A percentile compares a stretch with the other conserved stretches of the same genome.
Conservation (phyloP, 2,113 vertebrate species). For the Felis chaus region DNA sequence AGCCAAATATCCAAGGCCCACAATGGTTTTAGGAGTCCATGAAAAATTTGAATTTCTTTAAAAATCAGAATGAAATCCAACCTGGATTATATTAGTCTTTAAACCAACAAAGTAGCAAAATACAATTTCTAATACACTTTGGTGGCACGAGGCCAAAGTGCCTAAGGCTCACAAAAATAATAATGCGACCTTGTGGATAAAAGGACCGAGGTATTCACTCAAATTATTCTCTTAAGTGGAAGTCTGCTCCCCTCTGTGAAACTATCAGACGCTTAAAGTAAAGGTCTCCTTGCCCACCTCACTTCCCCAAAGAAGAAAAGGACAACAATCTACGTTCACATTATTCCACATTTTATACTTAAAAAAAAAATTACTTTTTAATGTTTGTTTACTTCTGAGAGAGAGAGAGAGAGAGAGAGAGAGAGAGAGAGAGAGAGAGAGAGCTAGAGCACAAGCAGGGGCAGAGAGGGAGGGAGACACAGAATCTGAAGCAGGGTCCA, state of each 20-base stretch:
- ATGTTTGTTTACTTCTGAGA: too few relatives aligned
- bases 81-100: neutral
- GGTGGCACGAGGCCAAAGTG: neutral
- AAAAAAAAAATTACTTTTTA: too few relatives aligned
- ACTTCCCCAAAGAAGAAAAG: neutral
- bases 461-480: too few relatives aligned
- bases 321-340: neutral
- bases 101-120: neutral
- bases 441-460: too few relatives aligned
- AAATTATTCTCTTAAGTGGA: neutral
- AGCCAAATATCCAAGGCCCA: neutral
- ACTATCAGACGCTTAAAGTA: neutral
- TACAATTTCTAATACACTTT: conserved; percentile 19
- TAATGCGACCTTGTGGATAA: neutral
- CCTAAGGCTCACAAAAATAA: neutral
- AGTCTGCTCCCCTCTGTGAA: neutral
- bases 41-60: neutral
- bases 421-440: too few relatives aligned
- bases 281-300: neutral
- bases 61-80: conserved; percentile 2
- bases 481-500: too few relatives aligned
- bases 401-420: too few relatives aligned
- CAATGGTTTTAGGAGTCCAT: neutral
- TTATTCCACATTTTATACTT: neutral
- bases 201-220: neutral